Evolutionary conservation across 2,797 vertebrate species (phyloP), one percentile per base, ranked within the genome.

Genomic region (Lophura swinhoii): DNA sequence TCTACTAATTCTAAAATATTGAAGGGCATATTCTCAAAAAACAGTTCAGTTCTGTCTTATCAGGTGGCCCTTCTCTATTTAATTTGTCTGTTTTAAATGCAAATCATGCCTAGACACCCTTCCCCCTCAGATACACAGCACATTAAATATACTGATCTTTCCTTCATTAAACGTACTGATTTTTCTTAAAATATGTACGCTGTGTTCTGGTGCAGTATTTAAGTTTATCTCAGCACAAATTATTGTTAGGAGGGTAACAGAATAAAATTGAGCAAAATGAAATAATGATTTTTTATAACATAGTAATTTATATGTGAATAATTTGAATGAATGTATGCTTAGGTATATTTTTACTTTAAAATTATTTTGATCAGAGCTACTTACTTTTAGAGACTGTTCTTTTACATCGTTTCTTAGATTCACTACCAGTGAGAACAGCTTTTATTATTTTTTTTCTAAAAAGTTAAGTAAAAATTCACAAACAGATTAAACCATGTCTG

Each of bases 31-130:
- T 78, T 93, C 60, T 37, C 91, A 78, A 70, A 81, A 91, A 86
- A 7, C 33, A 60, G 64, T 81, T 90, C 62, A 53, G 4, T 84
- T 94, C 85, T 83, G 22, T 46, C 49, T 81, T 88, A 66, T 78
- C 82, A 53, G 63, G 46, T 88, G 74, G 24, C 73, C 55, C 39
- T 87, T 83, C 58, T 87, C 33, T 84, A 39, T 90, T 88, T 90
- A 84, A 70, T 83, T 20, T 21, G 22, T 89, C 78, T 80, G 51
- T 81, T 91, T 95, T 70, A 92, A 90, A 91, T 75, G 59, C 67
- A 88, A 56, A 93, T 84, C 59, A 37, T 33, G 51, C 60, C 24
- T 86, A 84, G 63, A 90, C 75, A 86, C 88, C 90, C 63, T 84
- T 86, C 46, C 67, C 33, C 9, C 59, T 93, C 76, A 51, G 39